Base-by-base conservation (phyloP, 2,113 vertebrate genomes). In the Pygoscelis adeliae region DNA sequence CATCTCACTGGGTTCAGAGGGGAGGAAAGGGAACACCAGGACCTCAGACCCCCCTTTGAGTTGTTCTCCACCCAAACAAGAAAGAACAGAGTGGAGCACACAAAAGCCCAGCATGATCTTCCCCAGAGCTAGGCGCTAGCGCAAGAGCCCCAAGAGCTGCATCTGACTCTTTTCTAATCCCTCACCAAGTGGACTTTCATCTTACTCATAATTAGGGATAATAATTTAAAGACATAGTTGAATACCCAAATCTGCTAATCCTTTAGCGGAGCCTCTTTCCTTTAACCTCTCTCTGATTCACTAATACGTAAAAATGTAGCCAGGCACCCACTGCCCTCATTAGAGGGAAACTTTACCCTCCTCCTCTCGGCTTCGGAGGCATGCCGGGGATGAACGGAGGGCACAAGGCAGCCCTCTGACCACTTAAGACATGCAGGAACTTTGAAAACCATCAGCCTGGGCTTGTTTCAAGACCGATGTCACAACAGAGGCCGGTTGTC, bases 181-280 rank as follows among this genome's bases (percentile, higher is more conserved):
- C 90, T 90, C 76, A 76, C 83, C 83, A 96, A 73, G 34, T 73
- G 55, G 84, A 95, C 87, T 95, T 88, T 87, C 81, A 88, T 70
- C 83, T 73, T 87, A 67, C 38, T 71, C 63, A 62, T 96, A 97
- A 94, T 96, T 92, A 97, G 87, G 72, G 76, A 96, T 86, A 97
- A 94, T 90, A 96, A 94, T 93, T 96, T 96, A 96, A 96, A 97
- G 78, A 97, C 90, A 94, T 42, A 88, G 93, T n/a, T 94, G 94
- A 94, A 82, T 73, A 67, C 61, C 93, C 91, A 95, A 95, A 98
- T 96, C 89, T 97, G 77, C 87, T 97, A 95, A 96, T 70, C 87
- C 58, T 93, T 96, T 77, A 89, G 90, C 84, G 47, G 25, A 92
- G 86, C 58, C 38, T 55, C 56, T 93, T 88, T 90, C 93, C 86